Conservation (phyloP, 2,797 vertebrate genomes). For the Tinamus major region DNA sequence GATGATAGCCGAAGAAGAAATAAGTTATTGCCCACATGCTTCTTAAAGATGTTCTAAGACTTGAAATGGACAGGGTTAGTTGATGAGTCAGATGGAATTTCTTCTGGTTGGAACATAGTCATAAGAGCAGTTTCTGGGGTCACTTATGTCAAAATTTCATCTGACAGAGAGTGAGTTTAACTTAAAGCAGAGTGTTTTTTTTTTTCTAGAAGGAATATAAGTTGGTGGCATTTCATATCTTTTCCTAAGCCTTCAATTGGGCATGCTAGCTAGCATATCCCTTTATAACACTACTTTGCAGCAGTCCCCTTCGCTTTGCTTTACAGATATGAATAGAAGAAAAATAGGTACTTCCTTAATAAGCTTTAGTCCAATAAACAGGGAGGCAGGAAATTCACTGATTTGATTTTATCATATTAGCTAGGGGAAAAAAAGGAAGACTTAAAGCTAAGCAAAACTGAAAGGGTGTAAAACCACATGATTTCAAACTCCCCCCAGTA, state of each 20-base stretch:
- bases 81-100: not conserved
- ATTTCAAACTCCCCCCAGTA: not conserved
- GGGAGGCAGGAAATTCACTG: not conserved
- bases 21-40: not conserved
- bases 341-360: conserved; percentile 19
- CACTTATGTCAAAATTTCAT: not conserved
- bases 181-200: not conserved
- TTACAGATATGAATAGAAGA: not conserved
- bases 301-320: not conserved
- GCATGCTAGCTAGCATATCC: not conserved
- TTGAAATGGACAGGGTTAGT: not conserved
- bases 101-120: not conserved
- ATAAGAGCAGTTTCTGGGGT: not conserved
- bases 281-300: not conserved
- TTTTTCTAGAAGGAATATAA: not conserved
- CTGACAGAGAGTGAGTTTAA: not conserved
- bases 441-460: not conserved
- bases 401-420: not conserved
- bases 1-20: not conserved
- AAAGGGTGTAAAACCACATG: not conserved
- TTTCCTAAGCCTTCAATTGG: not conserved
- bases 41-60: not conserved
- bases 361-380: not conserved
- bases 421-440: not conserved
- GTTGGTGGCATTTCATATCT: not conserved